Evolutionary conservation across 2,113 vertebrate species (phyloP).

Genomic region (Poecile atricapillus): DNA sequence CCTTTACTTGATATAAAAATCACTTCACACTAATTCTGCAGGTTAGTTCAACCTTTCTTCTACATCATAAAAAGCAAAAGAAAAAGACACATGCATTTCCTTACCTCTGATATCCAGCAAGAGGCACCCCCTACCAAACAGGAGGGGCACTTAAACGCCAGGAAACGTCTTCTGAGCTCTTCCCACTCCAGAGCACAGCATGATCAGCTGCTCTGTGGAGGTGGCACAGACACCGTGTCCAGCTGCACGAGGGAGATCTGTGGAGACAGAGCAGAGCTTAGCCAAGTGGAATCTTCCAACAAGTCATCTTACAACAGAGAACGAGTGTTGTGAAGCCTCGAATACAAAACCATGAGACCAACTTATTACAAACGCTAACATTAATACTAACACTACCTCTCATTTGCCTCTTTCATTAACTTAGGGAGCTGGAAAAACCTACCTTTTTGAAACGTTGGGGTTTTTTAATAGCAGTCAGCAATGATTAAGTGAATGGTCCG

Average conservation of each 20-base stretch:
- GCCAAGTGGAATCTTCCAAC: background rate
- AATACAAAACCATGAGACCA: background rate
- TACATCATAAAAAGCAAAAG: background rate
- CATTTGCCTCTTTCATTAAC: background rate
- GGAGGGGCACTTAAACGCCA: background rate
- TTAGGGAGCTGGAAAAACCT: background rate
- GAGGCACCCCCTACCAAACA: background rate
- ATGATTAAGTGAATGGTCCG: background rate
- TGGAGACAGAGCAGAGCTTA: background rate
- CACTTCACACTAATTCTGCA: background rate
- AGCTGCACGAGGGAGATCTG: background rate
- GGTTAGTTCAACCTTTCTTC: background rate
- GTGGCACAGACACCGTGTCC: background rate
- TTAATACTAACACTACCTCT: background rate
- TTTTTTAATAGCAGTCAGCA: background rate
- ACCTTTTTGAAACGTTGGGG: background rate
- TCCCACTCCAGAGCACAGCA: background rate
- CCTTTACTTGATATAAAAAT: background rate
- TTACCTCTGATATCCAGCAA: background rate
- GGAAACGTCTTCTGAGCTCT: background rate
- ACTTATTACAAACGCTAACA: background rate
- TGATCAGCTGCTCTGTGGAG: background rate
- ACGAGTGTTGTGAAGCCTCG: accelerated
- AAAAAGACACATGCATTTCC: background rate
- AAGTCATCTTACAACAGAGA: background rate